These are phyloP conservation scores for Progne subis DNA, from an alignment of 2,113 vertebrate species.

Conservation along the genomic window DNA sequence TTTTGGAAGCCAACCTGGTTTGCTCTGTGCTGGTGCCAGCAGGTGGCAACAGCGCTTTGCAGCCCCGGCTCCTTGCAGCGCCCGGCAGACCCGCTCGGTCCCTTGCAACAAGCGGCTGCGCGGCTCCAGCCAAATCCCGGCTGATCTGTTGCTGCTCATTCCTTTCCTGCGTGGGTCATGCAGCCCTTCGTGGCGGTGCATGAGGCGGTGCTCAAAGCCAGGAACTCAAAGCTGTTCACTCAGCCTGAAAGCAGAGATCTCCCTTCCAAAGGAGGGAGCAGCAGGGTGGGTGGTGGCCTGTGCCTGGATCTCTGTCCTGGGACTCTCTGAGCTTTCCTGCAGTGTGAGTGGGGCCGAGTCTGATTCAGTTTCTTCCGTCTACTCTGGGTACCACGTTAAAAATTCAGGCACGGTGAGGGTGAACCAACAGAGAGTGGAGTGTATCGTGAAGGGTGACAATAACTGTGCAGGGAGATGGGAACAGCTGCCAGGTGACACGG, in stretches of 20 bases:
- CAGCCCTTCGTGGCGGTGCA: background rate
- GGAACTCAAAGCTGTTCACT: fast-evolving
- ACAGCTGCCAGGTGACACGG: background rate
- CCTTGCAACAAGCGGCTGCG: fast-evolving
- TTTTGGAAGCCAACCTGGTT: background rate
- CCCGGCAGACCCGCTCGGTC: fast-evolving
- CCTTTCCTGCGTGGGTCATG: background rate
- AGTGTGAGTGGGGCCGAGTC: no score
- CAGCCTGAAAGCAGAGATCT: background rate
- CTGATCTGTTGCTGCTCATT: background rate
- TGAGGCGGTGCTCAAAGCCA: background rate
- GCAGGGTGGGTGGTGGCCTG: background rate
- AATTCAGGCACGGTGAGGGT: background rate
- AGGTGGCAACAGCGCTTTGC: constrained; percentile 30
- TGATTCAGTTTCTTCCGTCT: background rate
- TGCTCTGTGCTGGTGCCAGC: background rate
- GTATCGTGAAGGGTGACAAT: fast-evolving
- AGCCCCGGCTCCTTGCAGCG: background rate
- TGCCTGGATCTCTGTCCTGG: background rate
- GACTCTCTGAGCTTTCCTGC: background rate
- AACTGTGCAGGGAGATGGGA: background rate
- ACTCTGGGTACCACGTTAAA: fast-evolving
- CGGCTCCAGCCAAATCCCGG: background rate
- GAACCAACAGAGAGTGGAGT: background rate
- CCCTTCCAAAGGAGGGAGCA: background rate